phyloP scores from a whole-genome alignment of 1,140 invertebrate species.

The Bombus affinis region DNA sequence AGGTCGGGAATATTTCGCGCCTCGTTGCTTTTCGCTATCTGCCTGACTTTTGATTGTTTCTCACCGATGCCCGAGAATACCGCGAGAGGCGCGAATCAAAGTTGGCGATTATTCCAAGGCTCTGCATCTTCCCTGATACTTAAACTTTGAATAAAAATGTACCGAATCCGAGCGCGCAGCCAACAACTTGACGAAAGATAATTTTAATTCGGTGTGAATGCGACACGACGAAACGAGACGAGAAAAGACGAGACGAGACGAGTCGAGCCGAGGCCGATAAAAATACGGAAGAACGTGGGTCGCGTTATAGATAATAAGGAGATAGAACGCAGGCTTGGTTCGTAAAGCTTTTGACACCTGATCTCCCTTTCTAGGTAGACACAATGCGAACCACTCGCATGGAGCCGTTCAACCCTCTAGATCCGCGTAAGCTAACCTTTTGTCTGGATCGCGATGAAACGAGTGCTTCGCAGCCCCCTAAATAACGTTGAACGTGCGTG shows the following conservation, averaged over 20 bases:
- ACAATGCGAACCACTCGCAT: slow-evolving; percentile 13
- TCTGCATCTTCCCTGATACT: no score
- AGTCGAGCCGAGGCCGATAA: neutral
- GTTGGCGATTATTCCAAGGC: slow-evolving; percentile 4
- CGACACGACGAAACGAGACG: neutral
- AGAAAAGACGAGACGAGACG: neutral
- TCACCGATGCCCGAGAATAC: neutral
- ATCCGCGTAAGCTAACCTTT: slow-evolving; percentile 35
- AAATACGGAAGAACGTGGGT: neutral
- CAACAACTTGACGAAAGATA: neutral
- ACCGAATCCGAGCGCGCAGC: neutral
- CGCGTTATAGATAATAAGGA: slow-evolving; percentile 37
- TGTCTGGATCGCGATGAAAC: slow-evolving; percentile 22
- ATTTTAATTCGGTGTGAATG: no score
- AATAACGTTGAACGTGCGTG: slow-evolving; percentile 37
- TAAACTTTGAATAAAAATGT: neutral
- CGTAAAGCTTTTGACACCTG: slow-evolving; percentile 48
- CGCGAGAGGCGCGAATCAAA: slow-evolving; percentile 10
- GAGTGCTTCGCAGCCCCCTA: slow-evolving; percentile 17
- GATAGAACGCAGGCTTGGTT: slow-evolving; percentile 2
- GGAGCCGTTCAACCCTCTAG: slow-evolving; percentile 6
- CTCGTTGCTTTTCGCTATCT: slow-evolving; percentile 22
- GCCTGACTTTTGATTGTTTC: neutral
- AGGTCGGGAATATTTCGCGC: slow-evolving; percentile 33
- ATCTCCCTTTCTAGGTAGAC: slow-evolving; percentile 47